These are phyloP conservation scores for Phrixothrix hirtus DNA, from an alignment of 2,888 invertebrate species.

Conservation along the genomic window DNA sequence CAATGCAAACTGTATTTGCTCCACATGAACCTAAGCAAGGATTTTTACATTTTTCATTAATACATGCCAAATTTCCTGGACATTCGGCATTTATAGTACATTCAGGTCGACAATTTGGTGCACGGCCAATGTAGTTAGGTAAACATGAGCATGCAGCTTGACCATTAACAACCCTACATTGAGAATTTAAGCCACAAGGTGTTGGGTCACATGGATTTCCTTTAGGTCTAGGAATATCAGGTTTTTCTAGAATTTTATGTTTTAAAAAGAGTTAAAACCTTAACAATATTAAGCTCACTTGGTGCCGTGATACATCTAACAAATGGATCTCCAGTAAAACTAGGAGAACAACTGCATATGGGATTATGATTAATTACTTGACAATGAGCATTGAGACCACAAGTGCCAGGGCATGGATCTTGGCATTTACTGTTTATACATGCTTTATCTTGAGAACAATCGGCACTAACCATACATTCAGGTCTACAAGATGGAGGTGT, in stretches of 20 bases:
- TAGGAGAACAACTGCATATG: slow-evolving; percentile 77
- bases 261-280: no score
- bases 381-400: slow-evolving; percentile 80
- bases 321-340: slow-evolving; percentile 81
- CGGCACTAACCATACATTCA: slow-evolving; percentile 81
- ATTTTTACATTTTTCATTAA: slow-evolving; percentile 78
- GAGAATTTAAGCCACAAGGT: slow-evolving; percentile 83
- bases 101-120: slow-evolving; percentile 85
- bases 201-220: slow-evolving; percentile 79
- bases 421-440: slow-evolving; percentile 80
- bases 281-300: slow-evolving; percentile 70
- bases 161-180: slow-evolving; percentile 76
- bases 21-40: slow-evolving; percentile 89
- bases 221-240: slow-evolving; percentile 57
- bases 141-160: slow-evolving; percentile 81
- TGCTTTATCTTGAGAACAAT: slow-evolving; percentile 78
- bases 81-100: slow-evolving; percentile 86
- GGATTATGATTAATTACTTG: slow-evolving; percentile 85
- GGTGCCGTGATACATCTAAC: slow-evolving; percentile 69
- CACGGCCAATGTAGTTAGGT: slow-evolving; percentile 76
- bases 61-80: slow-evolving; percentile 79
- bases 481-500: slow-evolving; percentile 76
- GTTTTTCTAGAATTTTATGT: slow-evolving; percentile 63
- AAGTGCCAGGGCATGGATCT: slow-evolving; percentile 82
- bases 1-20: slow-evolving; percentile 73